Base-by-base conservation (phyloP, 2,113 vertebrate species). In the Xiphorhynchus elegans region DNA sequence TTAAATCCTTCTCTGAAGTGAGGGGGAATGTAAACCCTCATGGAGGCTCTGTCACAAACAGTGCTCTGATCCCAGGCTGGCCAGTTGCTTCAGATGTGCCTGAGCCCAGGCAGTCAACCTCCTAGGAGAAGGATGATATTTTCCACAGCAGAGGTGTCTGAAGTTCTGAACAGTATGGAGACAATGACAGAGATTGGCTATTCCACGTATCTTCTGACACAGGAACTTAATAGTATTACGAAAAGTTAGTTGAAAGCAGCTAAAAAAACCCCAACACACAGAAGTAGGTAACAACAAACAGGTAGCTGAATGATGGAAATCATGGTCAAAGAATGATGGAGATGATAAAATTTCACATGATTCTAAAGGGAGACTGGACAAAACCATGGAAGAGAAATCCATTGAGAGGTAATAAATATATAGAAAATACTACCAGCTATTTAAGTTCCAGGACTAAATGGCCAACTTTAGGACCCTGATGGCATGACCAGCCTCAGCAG, bases 211-310 rank as follows among this genome's bases (percentile, higher is more conserved):
- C 9, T 78, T 85, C 49, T 82, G 39, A 82, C 31, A 28, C 4
- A 58, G 47, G 23, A 80, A 37, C 40, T 31, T 67, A 37, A 52
- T 37, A 14, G 17, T 59, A n/a, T 72, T 52, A n/a, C 23, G 70
- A 84, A 3, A 75, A 23, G 17, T 50, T 39, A 58, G 31, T 35
- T 50, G 70, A 40, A 69, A 73, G 8, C 13, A 68, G 42, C 16
- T 53, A 1, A 52, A 84, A 12, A 12, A 21, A 2, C 0, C 14
- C 17, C 37, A 49, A 9, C 8, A 42, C 25, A 46, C 0, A 42
- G 55, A 68, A 23, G 35, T 35, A 74, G 52, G 11, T 84, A 46
- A 60, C 13, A 70, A 35, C 8, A 84, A 70, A n/a, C 6, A 76
- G 13, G 42, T 28, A 63, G 33, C 6, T 78, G 55, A 78, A 64